These are phyloP conservation scores for Synodontis membranacea DNA, from an alignment of 2,113 vertebrate genomes.

Conservation along the genomic window DNA sequence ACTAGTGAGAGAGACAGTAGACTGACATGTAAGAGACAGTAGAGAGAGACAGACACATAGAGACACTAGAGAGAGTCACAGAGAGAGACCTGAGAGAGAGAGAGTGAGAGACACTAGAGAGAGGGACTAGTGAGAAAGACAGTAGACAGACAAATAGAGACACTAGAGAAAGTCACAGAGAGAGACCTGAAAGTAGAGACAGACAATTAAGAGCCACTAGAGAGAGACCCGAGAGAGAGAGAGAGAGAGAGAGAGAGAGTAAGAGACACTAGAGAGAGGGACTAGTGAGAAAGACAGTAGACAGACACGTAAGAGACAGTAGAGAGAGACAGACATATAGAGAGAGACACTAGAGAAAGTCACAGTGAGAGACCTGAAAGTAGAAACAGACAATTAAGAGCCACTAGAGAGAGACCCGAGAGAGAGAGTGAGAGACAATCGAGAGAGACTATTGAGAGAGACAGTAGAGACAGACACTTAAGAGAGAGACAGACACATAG, in stretches of 20 bases:
- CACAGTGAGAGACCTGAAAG: background rate
- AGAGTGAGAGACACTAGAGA: too few species aligned
- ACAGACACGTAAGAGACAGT: background rate
- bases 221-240: background rate
- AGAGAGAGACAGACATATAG: background rate
- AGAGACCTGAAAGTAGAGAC: too few species aligned
- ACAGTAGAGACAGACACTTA: too few species aligned
- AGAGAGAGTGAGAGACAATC: background rate
- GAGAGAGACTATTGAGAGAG: background rate
- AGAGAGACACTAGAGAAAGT: background rate
- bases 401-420: background rate
- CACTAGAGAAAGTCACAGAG: background rate
- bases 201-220: background rate
- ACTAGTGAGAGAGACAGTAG: too few species aligned
- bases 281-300: background rate
- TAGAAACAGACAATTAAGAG: too few species aligned
- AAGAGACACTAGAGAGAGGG: background rate
- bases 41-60: background rate
- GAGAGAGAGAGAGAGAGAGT: background rate
- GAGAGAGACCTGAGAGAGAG: background rate
- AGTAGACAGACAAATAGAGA: background rate
- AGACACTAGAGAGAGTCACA: background rate
- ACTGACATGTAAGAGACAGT: too few species aligned
- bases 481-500: too few species aligned
- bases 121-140: background rate